Evolutionary conservation across 2,888 invertebrate species (phyloP).

Genomic region (Noctuana brunneofusca): DNA sequence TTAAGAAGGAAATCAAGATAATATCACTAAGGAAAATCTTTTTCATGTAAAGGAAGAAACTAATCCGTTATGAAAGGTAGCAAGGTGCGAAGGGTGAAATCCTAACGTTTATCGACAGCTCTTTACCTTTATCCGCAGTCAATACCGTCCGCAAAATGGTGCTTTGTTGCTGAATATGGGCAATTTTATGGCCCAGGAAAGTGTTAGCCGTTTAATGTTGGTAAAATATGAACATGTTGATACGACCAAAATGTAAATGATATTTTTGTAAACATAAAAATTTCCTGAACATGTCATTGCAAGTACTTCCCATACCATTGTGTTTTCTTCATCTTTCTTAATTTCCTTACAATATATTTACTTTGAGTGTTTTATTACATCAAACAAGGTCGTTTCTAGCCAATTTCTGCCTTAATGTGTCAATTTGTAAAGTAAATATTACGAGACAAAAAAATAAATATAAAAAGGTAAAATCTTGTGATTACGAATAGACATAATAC

Average conservation of each 20-base stretch:
- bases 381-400: too few species aligned
- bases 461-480: background rate
- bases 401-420: too few species aligned
- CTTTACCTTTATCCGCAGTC: conserved; percentile 4
- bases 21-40: background rate
- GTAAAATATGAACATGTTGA: background rate
- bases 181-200: conserved; percentile 12
- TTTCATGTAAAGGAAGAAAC: background rate
- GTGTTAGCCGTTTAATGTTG: conserved; percentile 7
- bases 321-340: too few species aligned
- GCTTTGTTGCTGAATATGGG: conserved; percentile 10
- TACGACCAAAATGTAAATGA: background rate
- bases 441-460: background rate
- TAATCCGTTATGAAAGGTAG: conserved; percentile 6
- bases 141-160: conserved; percentile 11
- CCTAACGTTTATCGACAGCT: conserved; percentile 6
- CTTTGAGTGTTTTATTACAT: too few species aligned
- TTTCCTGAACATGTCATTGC: background rate
- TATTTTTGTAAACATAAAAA: background rate
- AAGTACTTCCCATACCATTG: too few species aligned
- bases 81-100: background rate
- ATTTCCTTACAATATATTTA: too few species aligned
- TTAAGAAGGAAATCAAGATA: background rate
- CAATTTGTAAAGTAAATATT: too few species aligned
- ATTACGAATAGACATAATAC: background rate